A percentile compares a stretch with the other conserved stretches of the same genome.
phyloP scores from a whole-genome alignment of 2,888 invertebrate genomes.

The Oscheius onirici region DNA sequence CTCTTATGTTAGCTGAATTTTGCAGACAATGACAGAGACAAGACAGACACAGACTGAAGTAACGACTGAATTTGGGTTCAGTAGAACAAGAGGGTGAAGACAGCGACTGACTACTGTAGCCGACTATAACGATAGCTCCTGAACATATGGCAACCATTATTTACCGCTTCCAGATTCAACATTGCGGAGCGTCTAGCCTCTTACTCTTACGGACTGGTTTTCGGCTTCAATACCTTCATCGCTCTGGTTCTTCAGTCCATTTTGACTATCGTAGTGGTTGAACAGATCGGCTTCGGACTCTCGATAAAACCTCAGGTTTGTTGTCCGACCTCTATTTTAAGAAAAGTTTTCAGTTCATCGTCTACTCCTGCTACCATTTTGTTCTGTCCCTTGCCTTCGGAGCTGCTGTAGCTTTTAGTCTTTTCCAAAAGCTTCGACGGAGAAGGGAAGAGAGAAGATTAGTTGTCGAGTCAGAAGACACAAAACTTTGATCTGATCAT shows the following conservation, averaged over 20 bases:
- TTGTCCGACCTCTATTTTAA: too few species aligned
- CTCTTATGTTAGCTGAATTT: too few species aligned
- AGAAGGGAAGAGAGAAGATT: not conserved
- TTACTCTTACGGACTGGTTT: constrained; percentile 88
- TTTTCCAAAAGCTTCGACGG: not conserved
- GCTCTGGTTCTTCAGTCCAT: constrained; percentile 84
- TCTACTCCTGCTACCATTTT: constrained; percentile 56
- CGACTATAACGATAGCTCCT: too few species aligned
- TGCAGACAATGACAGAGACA: too few species aligned
- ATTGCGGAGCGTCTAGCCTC: constrained; percentile 84
- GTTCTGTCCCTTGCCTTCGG: constrained; percentile 37
- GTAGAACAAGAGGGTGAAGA: too few species aligned
- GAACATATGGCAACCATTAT: too few species aligned
- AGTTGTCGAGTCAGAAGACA: too few species aligned
- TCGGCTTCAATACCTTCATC: constrained; percentile 87
- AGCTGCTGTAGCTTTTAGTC: not conserved
- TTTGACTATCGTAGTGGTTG: constrained; percentile 80
- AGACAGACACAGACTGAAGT: too few species aligned
- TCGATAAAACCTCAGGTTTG: constrained; percentile 55
- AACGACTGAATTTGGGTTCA: too few species aligned
- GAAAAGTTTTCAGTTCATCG: constrained; percentile 52
- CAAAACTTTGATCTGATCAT: too few species aligned
- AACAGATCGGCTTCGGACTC: constrained; percentile 69
- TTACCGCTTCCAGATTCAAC: constrained; percentile 79
- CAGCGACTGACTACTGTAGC: too few species aligned